Evolutionary conservation across 2,888 invertebrate genomes (phyloP), one percentile per base, ranked within the genome.

Genomic region (Lycia hirtaria): DNA sequence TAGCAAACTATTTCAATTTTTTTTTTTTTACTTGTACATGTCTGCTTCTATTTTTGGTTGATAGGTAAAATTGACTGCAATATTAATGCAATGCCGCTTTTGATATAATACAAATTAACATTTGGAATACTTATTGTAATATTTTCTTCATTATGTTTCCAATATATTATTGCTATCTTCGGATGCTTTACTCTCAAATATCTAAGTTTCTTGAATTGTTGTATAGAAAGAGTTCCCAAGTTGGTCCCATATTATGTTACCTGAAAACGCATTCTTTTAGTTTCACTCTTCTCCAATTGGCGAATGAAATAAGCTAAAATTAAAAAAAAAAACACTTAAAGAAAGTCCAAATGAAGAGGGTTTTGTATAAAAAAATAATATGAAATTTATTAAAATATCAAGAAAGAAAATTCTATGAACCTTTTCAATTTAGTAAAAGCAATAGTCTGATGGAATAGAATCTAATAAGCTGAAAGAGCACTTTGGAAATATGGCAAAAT

Each of bases 41-140:
- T 33, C 7, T 15, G 7, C 15, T 15, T 33, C 33, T 33, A 2
- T 33, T 10, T 15, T 6, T 15, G 0, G 15, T 33, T 14, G 15
- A 33, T 67, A 54, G 57, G 57, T 60, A 63, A 61, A 65, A 63
- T 59, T 58, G 47, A 45, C 54, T 75, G 63, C 64, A 75, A 60
- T 73, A 72, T 73, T 73, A 66, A 74, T 67, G 62, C 49, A 22
- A 5, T 56, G 44, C 28, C 43, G 51, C 51, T 57, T 50, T 50
- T 44, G 15, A 37, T 28, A 32, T 35, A 28, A 28, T 17, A 17
- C 26, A 56, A 56, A 53, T 50, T 62, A 32, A 43, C 62, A 50
- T 49, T 52, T 32, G 20, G 49, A 20, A 20, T 32, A 9, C 22
- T 40, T 26, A 48, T 2, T 4, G 20, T 43, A 47, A 47, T 43